A percentile compares a stretch with the other conserved stretches of the same genome.
Evolutionary conservation across 2,888 invertebrate genomes (phyloP).

Genomic region (Alloplasta piceator): DNA sequence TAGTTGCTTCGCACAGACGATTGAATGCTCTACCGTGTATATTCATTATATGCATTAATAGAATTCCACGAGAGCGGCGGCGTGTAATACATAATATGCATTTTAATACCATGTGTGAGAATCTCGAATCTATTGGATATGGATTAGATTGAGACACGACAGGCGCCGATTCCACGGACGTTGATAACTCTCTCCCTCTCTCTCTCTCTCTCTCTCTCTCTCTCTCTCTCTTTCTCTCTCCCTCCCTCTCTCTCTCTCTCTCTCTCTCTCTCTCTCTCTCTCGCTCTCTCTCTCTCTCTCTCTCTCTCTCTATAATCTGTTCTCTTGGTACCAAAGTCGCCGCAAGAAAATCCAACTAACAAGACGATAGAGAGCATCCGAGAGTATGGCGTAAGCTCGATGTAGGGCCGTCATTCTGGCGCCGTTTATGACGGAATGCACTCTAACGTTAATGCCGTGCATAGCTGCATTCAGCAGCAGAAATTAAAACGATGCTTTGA

Average conservation of each 20-base stretch:
- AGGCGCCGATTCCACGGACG: conserved; percentile 63
- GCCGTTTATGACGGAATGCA: conserved; percentile 53
- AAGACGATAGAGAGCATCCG: conserved; percentile 51
- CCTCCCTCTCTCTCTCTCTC: conserved; percentile 25
- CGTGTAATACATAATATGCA: background rate
- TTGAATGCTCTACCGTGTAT: background rate
- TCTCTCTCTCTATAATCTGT: conserved; percentile 30
- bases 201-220: background rate
- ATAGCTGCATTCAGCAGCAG: conserved; percentile 28
- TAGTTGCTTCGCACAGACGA: background rate
- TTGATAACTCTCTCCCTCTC: conserved; percentile 52
- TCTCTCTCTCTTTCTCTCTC: no score
- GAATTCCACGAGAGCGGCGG: background rate
- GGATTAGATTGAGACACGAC: conserved; percentile 63
- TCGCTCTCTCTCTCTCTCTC: conserved; percentile 35
- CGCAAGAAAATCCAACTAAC: conserved; percentile 66
- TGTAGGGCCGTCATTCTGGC: conserved; percentile 50
- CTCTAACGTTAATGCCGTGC: conserved; percentile 10
- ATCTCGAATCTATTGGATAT: conserved; percentile 53
- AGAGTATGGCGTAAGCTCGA: conserved; percentile 35
- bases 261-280: conserved; percentile 24
- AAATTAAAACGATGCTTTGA: background rate
- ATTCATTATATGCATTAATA: background rate
- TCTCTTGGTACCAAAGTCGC: conserved; percentile 12
- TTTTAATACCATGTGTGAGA: conserved; percentile 8